Percentiles rank a stretch among this genome's conserved stretches.
Conservation (phyloP, 2,888 invertebrate genomes). For the Drosophila seclusa region DNA sequence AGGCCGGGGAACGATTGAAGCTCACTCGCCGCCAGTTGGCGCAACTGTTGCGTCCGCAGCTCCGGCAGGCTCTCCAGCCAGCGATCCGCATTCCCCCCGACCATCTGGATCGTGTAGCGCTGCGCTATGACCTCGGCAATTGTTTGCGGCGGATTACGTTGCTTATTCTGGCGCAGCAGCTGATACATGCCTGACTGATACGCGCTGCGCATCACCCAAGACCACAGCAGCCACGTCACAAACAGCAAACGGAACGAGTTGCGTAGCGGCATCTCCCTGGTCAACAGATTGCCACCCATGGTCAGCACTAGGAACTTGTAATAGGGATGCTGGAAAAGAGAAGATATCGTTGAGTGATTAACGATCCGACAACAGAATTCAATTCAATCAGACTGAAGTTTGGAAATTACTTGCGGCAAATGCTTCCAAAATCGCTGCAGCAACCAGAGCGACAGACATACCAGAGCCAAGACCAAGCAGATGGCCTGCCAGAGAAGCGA, state of each 20-base stretch:
- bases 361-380: not conserved
- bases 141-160: slow-evolving; percentile 72
- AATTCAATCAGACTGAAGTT: not conserved
- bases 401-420: slow-evolving; percentile 6
- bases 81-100: slow-evolving; percentile 54
- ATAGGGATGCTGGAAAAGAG: slow-evolving; percentile 41
- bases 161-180: slow-evolving; percentile 69
- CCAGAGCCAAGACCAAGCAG: slow-evolving; percentile 45
- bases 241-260: slow-evolving; percentile 70
- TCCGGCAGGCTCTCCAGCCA: slow-evolving; percentile 64
- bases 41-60: slow-evolving; percentile 48
- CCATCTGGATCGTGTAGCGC: slow-evolving; percentile 63
- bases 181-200: slow-evolving; percentile 81
- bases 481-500: slow-evolving; percentile 66
- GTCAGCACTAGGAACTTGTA: slow-evolving; percentile 63
- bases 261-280: slow-evolving; percentile 52
- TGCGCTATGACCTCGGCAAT: slow-evolving; percentile 66
- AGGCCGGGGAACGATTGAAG: slow-evolving; percentile 64
- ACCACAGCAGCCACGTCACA: slow-evolving; percentile 70
- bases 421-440: slow-evolving; percentile 7
- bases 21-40: slow-evolving; percentile 59
- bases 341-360: not conserved
- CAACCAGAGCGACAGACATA: slow-evolving; percentile 40
- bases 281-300: slow-evolving; percentile 57
- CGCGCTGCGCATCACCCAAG: slow-evolving; percentile 72